A percentile compares a stretch with the other conserved stretches of the same genome.
These are phyloP conservation scores for Nudaria mundana DNA, from an alignment of 2,888 invertebrate genomes.

Conservation along the genomic window DNA sequence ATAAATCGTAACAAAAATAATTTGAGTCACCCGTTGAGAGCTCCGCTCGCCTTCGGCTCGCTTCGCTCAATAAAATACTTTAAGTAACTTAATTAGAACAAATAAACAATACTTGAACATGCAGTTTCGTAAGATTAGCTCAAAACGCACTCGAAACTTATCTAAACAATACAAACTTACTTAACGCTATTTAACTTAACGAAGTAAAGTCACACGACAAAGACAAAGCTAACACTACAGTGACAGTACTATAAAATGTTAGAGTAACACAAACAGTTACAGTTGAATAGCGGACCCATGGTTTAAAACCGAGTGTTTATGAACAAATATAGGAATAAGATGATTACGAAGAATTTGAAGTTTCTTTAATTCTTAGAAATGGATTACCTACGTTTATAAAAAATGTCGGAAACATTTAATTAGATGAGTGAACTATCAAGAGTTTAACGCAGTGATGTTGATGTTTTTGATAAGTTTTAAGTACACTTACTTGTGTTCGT, in stretches of 20 bases:
- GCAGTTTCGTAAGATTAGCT: conserved; percentile 6
- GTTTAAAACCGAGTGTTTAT: conserved; percentile 27
- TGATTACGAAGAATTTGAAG: conserved; percentile 27
- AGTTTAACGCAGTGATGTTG: no score
- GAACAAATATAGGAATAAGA: conserved; percentile 24
- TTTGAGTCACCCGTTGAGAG: no score
- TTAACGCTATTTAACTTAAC: conserved; percentile 24
- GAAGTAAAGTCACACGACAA: conserved; percentile 17
- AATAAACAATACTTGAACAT: not conserved
- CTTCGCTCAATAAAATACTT: no score
- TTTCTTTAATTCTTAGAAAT: conserved; percentile 24
- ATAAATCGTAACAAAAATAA: no score
- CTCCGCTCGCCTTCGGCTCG: no score
- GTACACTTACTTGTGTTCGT: no score
- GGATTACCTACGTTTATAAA: not conserved
- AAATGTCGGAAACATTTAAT: conserved; percentile 3
- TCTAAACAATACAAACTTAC: conserved; percentile 14
- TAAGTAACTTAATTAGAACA: not conserved
- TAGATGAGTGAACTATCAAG: no score
- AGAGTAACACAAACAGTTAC: conserved; percentile 24
- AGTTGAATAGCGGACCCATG: conserved; percentile 26
- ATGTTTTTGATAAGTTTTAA: no score
- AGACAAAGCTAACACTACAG: conserved; percentile 21
- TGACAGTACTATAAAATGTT: conserved; percentile 22
- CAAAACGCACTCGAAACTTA: conserved; percentile 1